Conservation (phyloP, 1,140 invertebrate species). For the Saxidomus purpurata region DNA sequence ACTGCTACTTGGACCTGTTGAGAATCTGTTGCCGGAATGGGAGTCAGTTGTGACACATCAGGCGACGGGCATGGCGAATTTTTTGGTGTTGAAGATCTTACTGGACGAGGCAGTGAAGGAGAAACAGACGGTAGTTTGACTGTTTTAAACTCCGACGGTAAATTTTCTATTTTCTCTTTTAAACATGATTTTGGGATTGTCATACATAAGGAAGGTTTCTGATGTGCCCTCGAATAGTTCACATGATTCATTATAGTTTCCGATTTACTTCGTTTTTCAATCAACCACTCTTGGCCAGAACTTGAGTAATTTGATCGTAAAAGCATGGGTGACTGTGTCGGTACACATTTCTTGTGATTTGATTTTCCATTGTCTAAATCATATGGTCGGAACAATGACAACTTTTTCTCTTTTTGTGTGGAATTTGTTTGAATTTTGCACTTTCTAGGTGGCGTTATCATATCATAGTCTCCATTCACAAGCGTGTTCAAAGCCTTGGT, state of each 20-base stretch:
- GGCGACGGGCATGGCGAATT: conserved; percentile 59
- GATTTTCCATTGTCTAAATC: conserved; percentile 56
- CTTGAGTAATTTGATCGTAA: conserved; percentile 46
- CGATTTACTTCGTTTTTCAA: conserved; percentile 48
- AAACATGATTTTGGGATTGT: background rate
- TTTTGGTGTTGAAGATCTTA: conserved; percentile 57
- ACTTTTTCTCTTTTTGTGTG: conserved; percentile 17
- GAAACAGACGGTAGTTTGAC: background rate
- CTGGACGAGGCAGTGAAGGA: background rate
- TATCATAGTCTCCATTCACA: conserved; percentile 45
- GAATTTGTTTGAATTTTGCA: background rate
- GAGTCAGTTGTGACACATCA: background rate
- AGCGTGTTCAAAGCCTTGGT: conserved; percentile 56
- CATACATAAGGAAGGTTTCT: background rate
- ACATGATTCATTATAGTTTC: conserved; percentile 11
- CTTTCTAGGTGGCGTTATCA: conserved; percentile 46
- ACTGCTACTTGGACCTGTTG: background rate
- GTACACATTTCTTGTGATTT: conserved; percentile 29
- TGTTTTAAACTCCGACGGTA: background rate
- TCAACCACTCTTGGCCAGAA: conserved; percentile 34
- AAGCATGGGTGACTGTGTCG: conserved; percentile 46
- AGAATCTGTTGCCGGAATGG: background rate
- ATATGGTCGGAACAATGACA: conserved; percentile 54
- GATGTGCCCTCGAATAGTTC: background rate
- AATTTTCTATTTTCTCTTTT: background rate